Conservation (phyloP, 2,113 vertebrate species). For the Nesogale talazaci region DNA sequence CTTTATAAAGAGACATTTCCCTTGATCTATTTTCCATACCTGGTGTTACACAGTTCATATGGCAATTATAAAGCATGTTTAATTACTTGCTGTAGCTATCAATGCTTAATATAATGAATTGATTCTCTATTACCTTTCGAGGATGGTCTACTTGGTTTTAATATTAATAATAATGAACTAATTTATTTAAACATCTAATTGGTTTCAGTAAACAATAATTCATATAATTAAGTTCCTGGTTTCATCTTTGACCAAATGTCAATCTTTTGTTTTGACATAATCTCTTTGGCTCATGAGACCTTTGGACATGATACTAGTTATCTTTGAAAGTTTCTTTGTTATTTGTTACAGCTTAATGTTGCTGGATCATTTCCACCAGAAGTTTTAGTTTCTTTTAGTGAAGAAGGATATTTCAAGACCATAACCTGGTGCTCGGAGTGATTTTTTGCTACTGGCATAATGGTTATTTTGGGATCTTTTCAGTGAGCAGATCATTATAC, state of each 20-base stretch:
- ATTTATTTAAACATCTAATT: constrained; percentile 10
- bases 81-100: constrained; percentile 6
- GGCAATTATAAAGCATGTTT: not conserved
- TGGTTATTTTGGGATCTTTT: constrained; percentile 29
- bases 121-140: not conserved
- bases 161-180: constrained; percentile 13
- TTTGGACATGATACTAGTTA: not conserved
- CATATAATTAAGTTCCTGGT: not conserved
- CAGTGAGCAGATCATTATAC: not conserved
- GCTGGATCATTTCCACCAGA: not conserved
- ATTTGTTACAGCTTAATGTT: not conserved
- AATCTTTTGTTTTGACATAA: not conserved
- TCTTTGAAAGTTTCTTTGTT: not conserved
- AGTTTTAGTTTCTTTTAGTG: not conserved
- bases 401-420: not conserved
- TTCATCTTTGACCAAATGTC: not conserved
- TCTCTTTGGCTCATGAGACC: not conserved
- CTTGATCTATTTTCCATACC: not conserved
- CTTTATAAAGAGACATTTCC: not conserved
- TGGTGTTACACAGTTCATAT: not conserved
- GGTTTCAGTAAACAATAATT: not conserved
- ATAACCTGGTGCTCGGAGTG: not conserved
- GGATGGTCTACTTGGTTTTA: not conserved
- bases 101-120: constrained; percentile 23
- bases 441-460: not conserved